phyloP scores from a whole-genome alignment of 2,888 invertebrate genomes.

The Athalia cordata region DNA sequence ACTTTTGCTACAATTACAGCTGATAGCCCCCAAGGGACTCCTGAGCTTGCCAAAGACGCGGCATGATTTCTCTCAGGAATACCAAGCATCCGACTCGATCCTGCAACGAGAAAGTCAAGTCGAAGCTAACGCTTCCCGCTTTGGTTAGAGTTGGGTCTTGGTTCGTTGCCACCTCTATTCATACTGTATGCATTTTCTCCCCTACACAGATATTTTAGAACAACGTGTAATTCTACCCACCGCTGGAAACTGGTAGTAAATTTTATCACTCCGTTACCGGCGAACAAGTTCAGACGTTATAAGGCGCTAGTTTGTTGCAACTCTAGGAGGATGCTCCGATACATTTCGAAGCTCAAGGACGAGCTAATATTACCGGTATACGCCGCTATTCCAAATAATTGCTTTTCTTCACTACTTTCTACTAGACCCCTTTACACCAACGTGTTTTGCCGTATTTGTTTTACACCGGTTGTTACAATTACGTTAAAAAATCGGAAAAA shows the following conservation, averaged over 20 bases:
- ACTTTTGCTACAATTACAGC: slow-evolving; percentile 61
- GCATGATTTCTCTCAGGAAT: slow-evolving; percentile 64
- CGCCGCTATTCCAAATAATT: slow-evolving; percentile 19
- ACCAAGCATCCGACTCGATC: slow-evolving; percentile 44
- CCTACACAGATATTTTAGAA: slow-evolving; percentile 12
- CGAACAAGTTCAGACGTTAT: slow-evolving; percentile 33
- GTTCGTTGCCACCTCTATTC: slow-evolving; percentile 1
- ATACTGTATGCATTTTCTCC: slow-evolving; percentile 1
- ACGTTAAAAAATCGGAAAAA: not conserved
- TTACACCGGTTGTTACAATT: not conserved
- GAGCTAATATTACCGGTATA: not conserved
- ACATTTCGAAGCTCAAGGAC: not conserved
- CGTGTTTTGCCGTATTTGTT: not conserved
- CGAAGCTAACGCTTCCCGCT: slow-evolving; percentile 21
- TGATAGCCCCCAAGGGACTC: slow-evolving; percentile 59
- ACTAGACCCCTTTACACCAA: not conserved
- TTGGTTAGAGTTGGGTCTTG: slow-evolving; percentile 35
- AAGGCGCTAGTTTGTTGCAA: slow-evolving; percentile 19
- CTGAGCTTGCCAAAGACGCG: slow-evolving; percentile 59
- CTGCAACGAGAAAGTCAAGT: slow-evolving; percentile 31
- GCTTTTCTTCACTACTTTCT: slow-evolving; percentile 4
- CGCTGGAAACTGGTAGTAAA: not conserved
- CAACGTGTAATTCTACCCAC: slow-evolving; percentile 31
- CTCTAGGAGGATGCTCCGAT: not conserved
- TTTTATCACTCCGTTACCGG: slow-evolving; percentile 33